A percentile compares a stretch with the other conserved stretches of the same genome.
phyloP scores from a whole-genome alignment of 64 coral and sea anemone species.

The Platygyra sinensis region DNA sequence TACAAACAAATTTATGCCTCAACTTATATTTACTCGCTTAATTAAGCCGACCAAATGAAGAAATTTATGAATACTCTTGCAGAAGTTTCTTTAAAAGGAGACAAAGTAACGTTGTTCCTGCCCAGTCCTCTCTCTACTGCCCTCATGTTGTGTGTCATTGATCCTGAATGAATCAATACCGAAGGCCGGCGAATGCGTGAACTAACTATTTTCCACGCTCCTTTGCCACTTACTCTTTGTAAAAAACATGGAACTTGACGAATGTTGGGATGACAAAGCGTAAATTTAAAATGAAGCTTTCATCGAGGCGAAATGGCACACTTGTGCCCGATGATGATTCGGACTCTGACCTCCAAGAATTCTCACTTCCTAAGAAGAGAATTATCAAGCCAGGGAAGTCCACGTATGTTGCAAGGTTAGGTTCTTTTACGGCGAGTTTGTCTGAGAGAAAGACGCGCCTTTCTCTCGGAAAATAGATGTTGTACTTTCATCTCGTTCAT shows the following conservation, averaged over 20 bases:
- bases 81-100: too few species aligned
- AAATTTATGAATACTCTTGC: too few species aligned
- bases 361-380: slow-evolving; percentile 69
- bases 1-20: too few species aligned
- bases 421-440: not conserved
- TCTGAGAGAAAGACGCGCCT: not conserved
- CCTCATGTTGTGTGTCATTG: not conserved
- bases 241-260: not conserved
- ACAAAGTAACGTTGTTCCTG: not conserved
- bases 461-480: not conserved
- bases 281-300: slow-evolving; percentile 70
- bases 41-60: too few species aligned
- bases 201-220: not conserved
- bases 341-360: slow-evolving; percentile 74
- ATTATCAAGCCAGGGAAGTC: slow-evolving; percentile 69
- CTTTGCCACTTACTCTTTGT: not conserved
- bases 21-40: too few species aligned
- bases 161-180: not conserved
- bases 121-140: not conserved
- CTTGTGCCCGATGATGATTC: slow-evolving; percentile 64
- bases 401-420: slow-evolving; percentile 70
- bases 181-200: not conserved
- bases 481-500: not conserved
- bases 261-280: slow-evolving; percentile 1
- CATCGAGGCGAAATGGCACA: slow-evolving; percentile 65